phyloP scores from a whole-genome alignment of 2,888 invertebrate species.

The Periphyllus acericola region DNA sequence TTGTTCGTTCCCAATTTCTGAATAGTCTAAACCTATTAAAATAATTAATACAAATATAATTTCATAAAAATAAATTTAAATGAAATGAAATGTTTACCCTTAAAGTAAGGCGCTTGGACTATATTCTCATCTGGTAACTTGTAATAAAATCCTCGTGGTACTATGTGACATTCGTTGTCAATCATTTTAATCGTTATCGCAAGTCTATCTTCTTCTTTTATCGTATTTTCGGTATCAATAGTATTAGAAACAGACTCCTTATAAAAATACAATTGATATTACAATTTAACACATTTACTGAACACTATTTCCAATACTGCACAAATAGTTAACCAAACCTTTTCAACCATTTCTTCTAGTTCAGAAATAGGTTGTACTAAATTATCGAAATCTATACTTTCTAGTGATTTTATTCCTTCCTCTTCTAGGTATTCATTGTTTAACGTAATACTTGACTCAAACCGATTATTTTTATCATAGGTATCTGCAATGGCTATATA shows the following conservation, averaged over 20 bases:
- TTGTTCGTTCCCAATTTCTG: conserved; percentile 12
- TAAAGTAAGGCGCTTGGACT: conserved; percentile 47
- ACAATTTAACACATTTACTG: too few species aligned
- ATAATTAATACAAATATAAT: background rate
- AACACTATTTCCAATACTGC: too few species aligned
- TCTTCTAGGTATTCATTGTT: background rate
- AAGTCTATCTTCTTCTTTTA: conserved; percentile 44
- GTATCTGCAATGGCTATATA: background rate
- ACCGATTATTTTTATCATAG: background rate
- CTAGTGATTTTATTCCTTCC: background rate
- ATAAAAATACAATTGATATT: background rate
- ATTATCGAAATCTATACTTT: background rate
- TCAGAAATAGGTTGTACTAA: background rate
- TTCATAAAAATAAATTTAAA: background rate
- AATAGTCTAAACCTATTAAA: conserved; percentile 37
- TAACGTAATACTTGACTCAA: background rate
- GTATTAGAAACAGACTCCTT: background rate
- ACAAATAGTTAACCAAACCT: background rate
- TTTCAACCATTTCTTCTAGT: background rate
- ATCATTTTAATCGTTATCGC: conserved; percentile 54
- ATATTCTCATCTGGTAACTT: conserved; percentile 19
- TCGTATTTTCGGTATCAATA: background rate
- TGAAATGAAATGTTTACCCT: background rate
- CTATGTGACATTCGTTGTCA: conserved; percentile 57
- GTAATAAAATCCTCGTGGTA: conserved; percentile 41